Conservation (phyloP, 1,140 invertebrate genomes). For the Drosophila bifasciata region DNA sequence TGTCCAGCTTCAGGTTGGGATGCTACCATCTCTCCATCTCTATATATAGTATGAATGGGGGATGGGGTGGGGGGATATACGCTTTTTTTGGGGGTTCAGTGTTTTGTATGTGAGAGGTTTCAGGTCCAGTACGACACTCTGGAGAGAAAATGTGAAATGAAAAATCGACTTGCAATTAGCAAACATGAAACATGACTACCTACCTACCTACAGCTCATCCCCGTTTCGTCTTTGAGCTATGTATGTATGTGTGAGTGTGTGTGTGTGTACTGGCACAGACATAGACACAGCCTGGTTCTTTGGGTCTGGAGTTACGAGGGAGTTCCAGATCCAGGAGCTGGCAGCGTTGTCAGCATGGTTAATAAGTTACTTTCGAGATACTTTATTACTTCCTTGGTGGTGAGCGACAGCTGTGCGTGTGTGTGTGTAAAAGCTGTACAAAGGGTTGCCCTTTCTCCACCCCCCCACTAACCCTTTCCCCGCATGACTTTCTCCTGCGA, state of each 20-base stretch:
- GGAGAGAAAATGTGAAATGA: slow-evolving; percentile 80
- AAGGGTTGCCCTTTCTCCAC: slow-evolving; percentile 62
- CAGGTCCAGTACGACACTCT: slow-evolving; percentile 50
- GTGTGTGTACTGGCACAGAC: slow-evolving; percentile 29
- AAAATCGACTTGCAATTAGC: slow-evolving; percentile 83
- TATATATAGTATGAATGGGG: background rate
- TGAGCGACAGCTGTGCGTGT: slow-evolving; percentile 51
- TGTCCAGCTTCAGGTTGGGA: slow-evolving; percentile 4
- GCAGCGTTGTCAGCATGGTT: slow-evolving; percentile 79
- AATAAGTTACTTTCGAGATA: slow-evolving; percentile 82
- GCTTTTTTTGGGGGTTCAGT: slow-evolving; percentile 2
- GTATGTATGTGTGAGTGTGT: background rate
- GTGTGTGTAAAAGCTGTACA: slow-evolving; percentile 23
- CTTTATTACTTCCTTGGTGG: slow-evolving; percentile 79
- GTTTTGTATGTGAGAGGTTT: background rate
- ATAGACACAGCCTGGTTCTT: slow-evolving; percentile 32
- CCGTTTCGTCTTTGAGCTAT: background rate
- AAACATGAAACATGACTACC: slow-evolving; percentile 72
- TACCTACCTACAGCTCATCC: slow-evolving; percentile 8
- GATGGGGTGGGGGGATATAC: background rate
- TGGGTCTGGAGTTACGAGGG: slow-evolving; percentile 43
- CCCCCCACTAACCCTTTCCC: slow-evolving; percentile 30
- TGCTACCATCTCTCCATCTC: background rate
- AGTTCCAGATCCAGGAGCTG: slow-evolving; percentile 59
- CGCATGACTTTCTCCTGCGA: background rate